Evolutionary conservation across 2,113 vertebrate genomes (phyloP), one percentile per base, ranked within the genome.

Genomic region (Dasypus novemcinctus): DNA sequence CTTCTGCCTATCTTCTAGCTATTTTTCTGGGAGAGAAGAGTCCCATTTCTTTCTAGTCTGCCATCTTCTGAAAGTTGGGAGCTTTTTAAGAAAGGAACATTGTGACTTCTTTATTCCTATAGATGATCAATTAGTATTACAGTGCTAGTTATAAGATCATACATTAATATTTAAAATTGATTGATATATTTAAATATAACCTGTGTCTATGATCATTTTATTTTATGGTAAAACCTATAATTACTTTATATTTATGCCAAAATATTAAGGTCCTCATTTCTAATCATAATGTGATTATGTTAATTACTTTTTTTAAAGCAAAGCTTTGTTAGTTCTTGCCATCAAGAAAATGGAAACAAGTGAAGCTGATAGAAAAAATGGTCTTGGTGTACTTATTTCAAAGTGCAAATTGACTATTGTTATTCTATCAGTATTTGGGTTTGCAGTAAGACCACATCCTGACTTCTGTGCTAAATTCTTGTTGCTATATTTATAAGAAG

Each of bases 401-500:
- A 97, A 96, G 69, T 84, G 46, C 23, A 86, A 87, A 83, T 79
- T 90, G 25, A 59, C 66, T 68, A 15, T 43, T 41, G 72, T 83
- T n/a, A 83, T 92, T 86, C 41, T 68, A 95, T 95, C 75, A 84
- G 92, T 95, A 78, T 87, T 97, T 97, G 84, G 93, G 86, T 52
- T 93, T 95, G 54, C 27, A 94, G 46, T 91, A 88, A 96, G 82
- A 93, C 41, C 84, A 90, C 8, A 95, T 86, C 76, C 76, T 96
- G 82, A 91, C 21, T 96, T 59, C 11, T 94, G 29, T 2, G 0
- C 85, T 97, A 95, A 97, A 46, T 98, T 98, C 71, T 61, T 81
- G 31, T 79, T 98, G 91, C 82, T 96, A 29, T 95, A 95, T 97
- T 96, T 97, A 71, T 83, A 97, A 81, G 92, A 98, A 98, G 97